phyloP scores from a whole-genome alignment of 2,113 vertebrate species.

The Notechis scutatus region DNA sequence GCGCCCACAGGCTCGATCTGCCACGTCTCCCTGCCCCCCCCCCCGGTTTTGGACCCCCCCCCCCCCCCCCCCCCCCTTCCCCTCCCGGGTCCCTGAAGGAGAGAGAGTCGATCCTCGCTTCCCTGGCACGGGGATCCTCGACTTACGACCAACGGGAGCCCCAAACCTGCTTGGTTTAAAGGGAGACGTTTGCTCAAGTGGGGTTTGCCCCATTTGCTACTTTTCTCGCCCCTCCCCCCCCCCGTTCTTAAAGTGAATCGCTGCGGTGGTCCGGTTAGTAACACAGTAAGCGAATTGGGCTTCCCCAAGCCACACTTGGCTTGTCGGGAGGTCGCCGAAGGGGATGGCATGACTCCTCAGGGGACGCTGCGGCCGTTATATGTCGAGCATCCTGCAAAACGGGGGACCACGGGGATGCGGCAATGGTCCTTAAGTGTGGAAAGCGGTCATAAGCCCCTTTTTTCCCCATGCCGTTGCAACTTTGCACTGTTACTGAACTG shows the following conservation, averaged over 20 bases:
- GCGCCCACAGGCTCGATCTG: neutral
- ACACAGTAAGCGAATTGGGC: no score
- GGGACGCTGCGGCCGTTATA: neutral
- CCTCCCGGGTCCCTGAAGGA: neutral
- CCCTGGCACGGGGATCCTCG: neutral
- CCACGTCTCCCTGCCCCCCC: neutral
- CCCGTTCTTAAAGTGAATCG: no score
- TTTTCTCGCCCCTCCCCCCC: no score
- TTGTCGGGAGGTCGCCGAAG: neutral
- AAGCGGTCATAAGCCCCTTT: neutral
- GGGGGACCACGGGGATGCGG: fast-evolving
- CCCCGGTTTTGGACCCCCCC: no score
- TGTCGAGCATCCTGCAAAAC: neutral
- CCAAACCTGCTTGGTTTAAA: no score
- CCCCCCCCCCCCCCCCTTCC: no score
- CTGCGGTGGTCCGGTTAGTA: no score
- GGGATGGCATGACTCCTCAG: neutral
- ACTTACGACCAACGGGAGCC: neutral
- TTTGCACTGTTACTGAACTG: neutral
- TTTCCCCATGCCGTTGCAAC: neutral
- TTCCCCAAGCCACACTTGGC: neutral
- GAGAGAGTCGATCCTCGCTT: neutral
- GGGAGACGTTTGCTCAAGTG: no score
- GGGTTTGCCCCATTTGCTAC: no score
- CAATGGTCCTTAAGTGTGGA: neutral